Evolutionary conservation across 1,140 invertebrate species (phyloP), one percentile per base, ranked within the genome.

Genomic region (Papilio dardanus): DNA sequence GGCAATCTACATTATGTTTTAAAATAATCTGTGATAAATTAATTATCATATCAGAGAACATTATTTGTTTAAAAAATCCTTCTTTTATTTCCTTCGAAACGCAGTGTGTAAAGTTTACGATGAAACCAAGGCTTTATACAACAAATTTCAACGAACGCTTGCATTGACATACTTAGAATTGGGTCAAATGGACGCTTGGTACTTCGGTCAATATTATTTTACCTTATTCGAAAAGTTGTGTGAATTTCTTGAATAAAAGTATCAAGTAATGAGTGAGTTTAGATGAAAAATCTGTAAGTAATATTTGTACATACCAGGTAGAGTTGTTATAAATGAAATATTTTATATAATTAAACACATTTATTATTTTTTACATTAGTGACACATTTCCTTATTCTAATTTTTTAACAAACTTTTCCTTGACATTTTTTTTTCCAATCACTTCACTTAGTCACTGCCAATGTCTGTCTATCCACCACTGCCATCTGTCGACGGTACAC

Each of bases 131-230:
- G 54, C 2, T 58, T 58, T 21, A 19, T 40, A 68, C 66, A 37
- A 35, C 21, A 35, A 37, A 46, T 5, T 67, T 67, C 1, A 21
- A 40, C 21, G 33, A 10, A 7, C 12, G 19, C n/a, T 19, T 68
- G 66, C 66, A 68, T 37, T 68, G 66, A 68, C 66, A 68, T 68
- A 68, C 66, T 68, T 68, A 21, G 5, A 68, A 37, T 68, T 68
- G 66, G 66, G 66, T 68, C 66, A 68, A 33, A 21, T 37, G 66
- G n/a, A 31, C 8, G n/a, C n/a, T 31, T 12, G 28, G 30, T 30
- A 30, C 16, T 28, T 33, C 21, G 5, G 28, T 30, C 1, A 30
- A 31, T 12, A 16, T 37, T 37, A 37, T 46, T 46, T 46, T 46
- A 46, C 42, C 16, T 46, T 46, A 6, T 37, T 37, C n/a, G n/a